Conservation (phyloP, 2,797 vertebrate species). For the Lutra lutra region DNA sequence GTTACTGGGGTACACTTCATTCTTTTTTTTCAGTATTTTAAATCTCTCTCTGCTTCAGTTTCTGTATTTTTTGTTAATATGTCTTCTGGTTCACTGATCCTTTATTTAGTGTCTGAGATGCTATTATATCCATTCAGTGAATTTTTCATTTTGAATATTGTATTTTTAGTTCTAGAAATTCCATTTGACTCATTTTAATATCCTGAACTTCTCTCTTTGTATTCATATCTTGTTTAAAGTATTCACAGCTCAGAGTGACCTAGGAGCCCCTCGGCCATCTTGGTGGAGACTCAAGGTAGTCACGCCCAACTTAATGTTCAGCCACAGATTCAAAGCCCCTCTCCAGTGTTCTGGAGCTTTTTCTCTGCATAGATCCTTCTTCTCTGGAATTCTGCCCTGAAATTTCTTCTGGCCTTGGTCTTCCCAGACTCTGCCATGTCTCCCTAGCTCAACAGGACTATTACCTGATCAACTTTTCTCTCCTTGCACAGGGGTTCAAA, state of each 20-base stretch:
- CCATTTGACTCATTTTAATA: not conserved
- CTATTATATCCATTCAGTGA: not conserved
- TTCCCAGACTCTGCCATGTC: not conserved
- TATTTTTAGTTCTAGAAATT: not conserved
- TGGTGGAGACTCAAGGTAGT: not conserved
- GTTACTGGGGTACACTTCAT: not conserved
- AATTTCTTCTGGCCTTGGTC: not conserved
- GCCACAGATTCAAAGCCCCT: not conserved
- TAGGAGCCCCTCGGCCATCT: not conserved
- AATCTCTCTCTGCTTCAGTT: not conserved
- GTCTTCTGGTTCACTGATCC: not conserved
- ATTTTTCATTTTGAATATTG: not conserved
- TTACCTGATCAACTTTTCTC: not conserved
- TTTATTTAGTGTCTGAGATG: not conserved
- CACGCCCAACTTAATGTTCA: no score
- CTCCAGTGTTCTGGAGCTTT: not conserved
- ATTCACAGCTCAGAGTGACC: not conserved
- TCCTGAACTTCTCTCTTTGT: not conserved
- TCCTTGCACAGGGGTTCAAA: not conserved
- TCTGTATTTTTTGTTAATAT: not conserved
- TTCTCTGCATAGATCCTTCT: not conserved
- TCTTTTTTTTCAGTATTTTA: not conserved
- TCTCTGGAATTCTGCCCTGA: not conserved
- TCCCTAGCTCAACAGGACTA: not conserved
- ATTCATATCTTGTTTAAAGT: not conserved